Conservation (phyloP, 2,888 invertebrate species). For the Physocephala rufipes region DNA sequence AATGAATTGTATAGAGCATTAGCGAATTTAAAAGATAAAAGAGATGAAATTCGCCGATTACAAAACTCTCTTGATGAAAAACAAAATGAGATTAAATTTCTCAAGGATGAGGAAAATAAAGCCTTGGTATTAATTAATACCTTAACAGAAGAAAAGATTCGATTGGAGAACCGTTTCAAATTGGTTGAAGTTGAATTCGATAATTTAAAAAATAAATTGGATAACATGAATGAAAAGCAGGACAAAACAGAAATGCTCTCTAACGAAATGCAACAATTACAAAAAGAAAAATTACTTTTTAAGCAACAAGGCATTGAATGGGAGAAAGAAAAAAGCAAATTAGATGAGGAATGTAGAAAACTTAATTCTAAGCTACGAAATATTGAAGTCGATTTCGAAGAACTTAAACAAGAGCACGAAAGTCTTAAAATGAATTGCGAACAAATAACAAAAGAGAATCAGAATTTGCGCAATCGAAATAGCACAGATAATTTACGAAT, state of each 20-base stretch:
- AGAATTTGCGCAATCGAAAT: conserved; percentile 46
- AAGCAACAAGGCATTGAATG: conserved; percentile 63
- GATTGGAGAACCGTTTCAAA: conserved; percentile 57
- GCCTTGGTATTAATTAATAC: conserved; percentile 59
- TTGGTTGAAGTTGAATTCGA: conserved; percentile 62
- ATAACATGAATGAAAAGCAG: conserved; percentile 33
- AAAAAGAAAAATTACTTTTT: conserved; percentile 59
- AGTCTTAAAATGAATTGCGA: conserved; percentile 55
- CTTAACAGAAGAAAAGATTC: conserved; percentile 59
- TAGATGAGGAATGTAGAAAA: conserved; percentile 66
- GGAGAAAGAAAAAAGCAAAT: conserved; percentile 53
- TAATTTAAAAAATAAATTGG: conserved; percentile 51
- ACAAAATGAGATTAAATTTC: conserved; percentile 52
- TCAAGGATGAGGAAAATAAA: conserved; percentile 61
- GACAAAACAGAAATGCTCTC: conserved; percentile 43
- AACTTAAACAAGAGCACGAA: conserved; percentile 56
- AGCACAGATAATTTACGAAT: conserved; percentile 50
- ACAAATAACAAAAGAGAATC: conserved; percentile 54
- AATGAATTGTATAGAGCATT: conserved; percentile 67
- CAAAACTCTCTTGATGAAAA: conserved; percentile 60
- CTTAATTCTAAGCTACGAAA: conserved; percentile 67
- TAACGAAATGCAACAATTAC: conserved; percentile 55
- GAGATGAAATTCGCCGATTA: conserved; percentile 68
- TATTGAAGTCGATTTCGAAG: conserved; percentile 67
- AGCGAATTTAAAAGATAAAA: conserved; percentile 65